Conservation (phyloP, 2,113 vertebrate genomes). For the Archocentrus centrarchus region DNA sequence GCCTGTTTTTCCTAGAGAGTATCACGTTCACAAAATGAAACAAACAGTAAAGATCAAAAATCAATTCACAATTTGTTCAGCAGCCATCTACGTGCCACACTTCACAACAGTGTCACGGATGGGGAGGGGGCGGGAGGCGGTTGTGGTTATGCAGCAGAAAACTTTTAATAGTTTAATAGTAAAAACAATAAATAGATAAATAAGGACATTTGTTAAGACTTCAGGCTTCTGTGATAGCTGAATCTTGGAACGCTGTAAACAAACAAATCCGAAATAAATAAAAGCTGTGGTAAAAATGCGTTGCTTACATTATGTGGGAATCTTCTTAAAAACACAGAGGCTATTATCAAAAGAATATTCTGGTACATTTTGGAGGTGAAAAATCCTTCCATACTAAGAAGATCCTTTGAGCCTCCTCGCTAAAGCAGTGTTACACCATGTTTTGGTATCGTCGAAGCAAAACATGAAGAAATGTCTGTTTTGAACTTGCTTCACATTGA, state of each 20-base stretch:
- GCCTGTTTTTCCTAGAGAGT: not conserved
- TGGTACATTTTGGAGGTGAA: not conserved
- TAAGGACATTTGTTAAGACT: not conserved
- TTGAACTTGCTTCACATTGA: not conserved
- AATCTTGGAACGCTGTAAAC: not conserved
- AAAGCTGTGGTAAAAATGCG: not conserved
- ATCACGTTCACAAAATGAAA: not conserved
- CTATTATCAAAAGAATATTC: not conserved
- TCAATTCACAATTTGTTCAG: not conserved
- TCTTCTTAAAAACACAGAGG: not conserved
- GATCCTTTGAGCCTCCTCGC: no score
- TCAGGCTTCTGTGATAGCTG: not conserved
- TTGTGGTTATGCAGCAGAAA: not conserved
- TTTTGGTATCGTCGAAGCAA: not conserved
- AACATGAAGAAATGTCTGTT: not conserved
- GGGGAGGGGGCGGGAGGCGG: not conserved
- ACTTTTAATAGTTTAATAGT: not conserved
- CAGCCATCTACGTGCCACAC: not conserved
- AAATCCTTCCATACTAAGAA: no score
- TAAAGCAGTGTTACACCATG: no score
- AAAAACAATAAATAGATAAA: not conserved
- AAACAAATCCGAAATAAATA: not conserved
- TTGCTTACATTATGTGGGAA: not conserved
- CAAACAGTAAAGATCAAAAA: not conserved
- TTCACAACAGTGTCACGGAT: slow-evolving; percentile 14